phyloP scores from a whole-genome alignment of 2,888 invertebrate species.

The Drosophila nr. fundita region DNA sequence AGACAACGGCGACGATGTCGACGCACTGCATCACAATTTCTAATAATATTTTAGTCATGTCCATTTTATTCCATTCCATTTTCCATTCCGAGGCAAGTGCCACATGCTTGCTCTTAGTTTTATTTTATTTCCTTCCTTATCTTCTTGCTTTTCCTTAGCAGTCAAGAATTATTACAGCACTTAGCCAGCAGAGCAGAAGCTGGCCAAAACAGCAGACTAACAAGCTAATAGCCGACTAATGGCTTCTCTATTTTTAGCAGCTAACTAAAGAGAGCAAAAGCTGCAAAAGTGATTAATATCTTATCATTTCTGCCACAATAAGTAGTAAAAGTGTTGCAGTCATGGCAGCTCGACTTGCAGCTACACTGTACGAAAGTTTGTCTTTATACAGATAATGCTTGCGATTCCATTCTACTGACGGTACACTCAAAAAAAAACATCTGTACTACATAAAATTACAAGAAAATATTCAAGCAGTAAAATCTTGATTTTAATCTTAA shows the following conservation, averaged over 20 bases:
- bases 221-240: conserved; percentile 28
- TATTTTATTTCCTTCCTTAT: conserved; percentile 45
- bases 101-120: conserved; percentile 52
- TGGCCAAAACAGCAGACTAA: conserved; percentile 2
- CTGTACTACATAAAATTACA: no score
- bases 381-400: no score
- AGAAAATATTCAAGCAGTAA: no score
- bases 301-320: background rate
- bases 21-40: conserved; percentile 75
- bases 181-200: conserved; percentile 47
- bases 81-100: conserved; percentile 59
- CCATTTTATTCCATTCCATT: conserved; percentile 34
- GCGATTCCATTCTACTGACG: no score
- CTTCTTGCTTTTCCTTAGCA: conserved; percentile 21
- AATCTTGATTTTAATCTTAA: no score
- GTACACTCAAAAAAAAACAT: no score
- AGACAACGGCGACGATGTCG: conserved; percentile 29
- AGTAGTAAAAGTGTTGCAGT: background rate
- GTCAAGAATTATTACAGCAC: conserved; percentile 73
- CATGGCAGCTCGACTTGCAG: background rate
- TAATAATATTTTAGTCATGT: conserved; percentile 75
- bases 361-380: background rate
- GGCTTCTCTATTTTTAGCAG: conserved; percentile 22
- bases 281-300: background rate
- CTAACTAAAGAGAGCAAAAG: background rate